Evolutionary conservation across 2,888 invertebrate species (phyloP).

Genomic region (Phengaris arion): DNA sequence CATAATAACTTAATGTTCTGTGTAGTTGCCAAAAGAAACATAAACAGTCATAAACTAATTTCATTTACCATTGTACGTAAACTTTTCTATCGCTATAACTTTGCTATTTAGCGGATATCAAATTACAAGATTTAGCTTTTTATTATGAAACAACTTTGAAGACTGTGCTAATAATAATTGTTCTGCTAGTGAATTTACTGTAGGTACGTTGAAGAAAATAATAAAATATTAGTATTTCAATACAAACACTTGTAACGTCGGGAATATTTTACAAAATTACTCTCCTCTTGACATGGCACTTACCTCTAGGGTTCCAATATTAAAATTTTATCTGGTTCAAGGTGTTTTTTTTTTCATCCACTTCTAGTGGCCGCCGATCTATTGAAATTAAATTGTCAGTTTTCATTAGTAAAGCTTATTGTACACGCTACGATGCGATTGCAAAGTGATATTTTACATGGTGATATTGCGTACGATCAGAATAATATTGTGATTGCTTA

Average conservation of each 20-base stretch:
- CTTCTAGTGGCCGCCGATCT: constrained; percentile 1
- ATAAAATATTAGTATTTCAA: not conserved
- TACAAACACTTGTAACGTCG: not conserved
- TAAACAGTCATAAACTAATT: constrained; percentile 17
- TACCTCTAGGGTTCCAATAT: not conserved
- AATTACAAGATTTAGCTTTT: not conserved
- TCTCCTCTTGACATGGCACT: not conserved
- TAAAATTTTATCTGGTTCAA: not conserved
- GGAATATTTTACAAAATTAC: not conserved
- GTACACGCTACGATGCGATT: not conserved
- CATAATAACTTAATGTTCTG: constrained; percentile 20
- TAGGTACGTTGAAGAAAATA: too few species aligned
- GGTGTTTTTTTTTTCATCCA: not conserved
- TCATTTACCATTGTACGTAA: constrained; percentile 2
- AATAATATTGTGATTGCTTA: too few species aligned
- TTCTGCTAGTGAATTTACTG: too few species aligned
- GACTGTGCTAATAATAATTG: too few species aligned
- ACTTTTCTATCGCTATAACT: not conserved
- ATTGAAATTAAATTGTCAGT: constrained; percentile 9
- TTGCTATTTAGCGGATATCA: not conserved
- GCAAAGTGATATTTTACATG: too few species aligned
- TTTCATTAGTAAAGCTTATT: not conserved
- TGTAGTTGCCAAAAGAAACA: constrained; percentile 32
- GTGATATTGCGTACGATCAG: too few species aligned
- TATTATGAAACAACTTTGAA: not conserved